Conservation (phyloP, 2,888 invertebrate genomes). For the Lysandra bellargus region DNA sequence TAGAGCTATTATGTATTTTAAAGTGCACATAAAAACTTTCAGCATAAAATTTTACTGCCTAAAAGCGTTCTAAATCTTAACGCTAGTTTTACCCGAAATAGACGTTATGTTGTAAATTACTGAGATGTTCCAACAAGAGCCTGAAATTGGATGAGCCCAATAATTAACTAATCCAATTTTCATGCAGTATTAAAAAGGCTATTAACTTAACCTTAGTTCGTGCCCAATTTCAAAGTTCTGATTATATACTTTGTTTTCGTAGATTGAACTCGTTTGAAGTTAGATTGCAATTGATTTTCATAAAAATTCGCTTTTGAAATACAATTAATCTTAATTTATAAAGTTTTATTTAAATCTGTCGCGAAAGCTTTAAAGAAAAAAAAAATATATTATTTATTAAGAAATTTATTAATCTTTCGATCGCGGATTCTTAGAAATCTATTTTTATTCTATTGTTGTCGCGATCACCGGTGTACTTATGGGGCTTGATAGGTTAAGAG, state of each 20-base stretch:
- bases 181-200: background rate
- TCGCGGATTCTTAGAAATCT: too few species aligned
- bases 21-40: background rate
- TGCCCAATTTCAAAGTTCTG: constrained; percentile 4
- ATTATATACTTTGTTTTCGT: background rate
- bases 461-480: too few species aligned
- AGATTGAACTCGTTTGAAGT: background rate
- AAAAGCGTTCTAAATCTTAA: background rate
- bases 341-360: background rate
- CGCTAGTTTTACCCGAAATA: background rate
- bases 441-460: too few species aligned
- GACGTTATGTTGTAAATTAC: background rate
- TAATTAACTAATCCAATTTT: background rate
- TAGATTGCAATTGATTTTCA: constrained; percentile 6
- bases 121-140: background rate
- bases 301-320: background rate
- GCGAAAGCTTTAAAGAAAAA: too few species aligned
- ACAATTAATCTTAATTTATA: background rate
- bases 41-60: background rate
- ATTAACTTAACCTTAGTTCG: background rate
- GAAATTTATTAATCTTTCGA: too few species aligned
- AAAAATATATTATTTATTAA: too few species aligned
- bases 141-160: background rate
- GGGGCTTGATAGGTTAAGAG: too few species aligned
- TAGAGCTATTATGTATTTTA: background rate